Conservation (phyloP, 2,113 vertebrate species). For the Callopanchax toddi region DNA sequence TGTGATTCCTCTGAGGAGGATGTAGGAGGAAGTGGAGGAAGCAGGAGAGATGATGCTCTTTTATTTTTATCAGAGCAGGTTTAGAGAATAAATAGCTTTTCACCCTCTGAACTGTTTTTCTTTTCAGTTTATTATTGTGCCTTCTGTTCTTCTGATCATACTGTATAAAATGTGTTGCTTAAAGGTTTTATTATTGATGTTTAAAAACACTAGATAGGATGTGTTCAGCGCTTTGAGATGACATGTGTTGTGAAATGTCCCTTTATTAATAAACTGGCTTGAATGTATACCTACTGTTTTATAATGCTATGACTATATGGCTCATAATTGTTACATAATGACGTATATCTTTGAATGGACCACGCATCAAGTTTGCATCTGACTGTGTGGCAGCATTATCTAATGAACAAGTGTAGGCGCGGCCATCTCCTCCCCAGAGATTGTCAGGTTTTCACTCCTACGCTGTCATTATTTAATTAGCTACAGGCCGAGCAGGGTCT, state of each 20-base stretch:
- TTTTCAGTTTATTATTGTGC: too few species aligned
- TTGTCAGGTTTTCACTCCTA: not conserved
- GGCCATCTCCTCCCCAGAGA: not conserved
- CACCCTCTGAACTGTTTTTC: too few species aligned
- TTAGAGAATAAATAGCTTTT: not conserved
- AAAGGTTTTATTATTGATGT: too few species aligned
- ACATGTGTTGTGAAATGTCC: too few species aligned
- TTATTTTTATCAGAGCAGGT: not conserved
- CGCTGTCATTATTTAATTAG: not conserved
- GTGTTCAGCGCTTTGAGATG: too few species aligned
- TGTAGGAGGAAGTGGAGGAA: slow-evolving; percentile 7
- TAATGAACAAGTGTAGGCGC: not conserved
- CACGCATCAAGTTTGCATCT: not conserved
- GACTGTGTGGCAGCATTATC: not conserved
- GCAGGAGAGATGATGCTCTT: not conserved
- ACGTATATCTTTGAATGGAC: not conserved
- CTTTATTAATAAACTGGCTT: not conserved
- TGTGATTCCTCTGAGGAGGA: not conserved
- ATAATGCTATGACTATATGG: not conserved
- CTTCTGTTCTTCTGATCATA: too few species aligned
- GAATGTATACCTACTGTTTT: not conserved
- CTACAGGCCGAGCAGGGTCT: not conserved
- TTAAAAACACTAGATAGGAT: too few species aligned
- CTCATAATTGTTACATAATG: slow-evolving; percentile 18
- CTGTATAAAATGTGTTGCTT: too few species aligned